Evolutionary conservation across 2,797 vertebrate genomes (phyloP).

Genomic region (Eupleurogrammus muticus): DNA sequence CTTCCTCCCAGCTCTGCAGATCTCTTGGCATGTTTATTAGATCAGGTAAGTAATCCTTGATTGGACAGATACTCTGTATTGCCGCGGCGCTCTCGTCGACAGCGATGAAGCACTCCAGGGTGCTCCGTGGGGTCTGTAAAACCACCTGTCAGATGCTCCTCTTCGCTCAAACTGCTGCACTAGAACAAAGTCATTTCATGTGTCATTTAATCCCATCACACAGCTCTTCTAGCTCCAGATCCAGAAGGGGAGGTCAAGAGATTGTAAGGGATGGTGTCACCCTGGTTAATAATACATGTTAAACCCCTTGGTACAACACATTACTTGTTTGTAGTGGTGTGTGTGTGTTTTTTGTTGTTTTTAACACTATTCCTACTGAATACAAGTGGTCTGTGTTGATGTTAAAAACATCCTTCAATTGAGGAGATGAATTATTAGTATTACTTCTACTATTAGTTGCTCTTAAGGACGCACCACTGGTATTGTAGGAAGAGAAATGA

Average conservation of each 20-base stretch:
- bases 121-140: constrained; percentile 22
- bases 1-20: constrained; percentile 24
- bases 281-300: constrained; percentile 15
- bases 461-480: constrained; percentile 27
- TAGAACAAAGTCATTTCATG: constrained; percentile 55
- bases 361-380: constrained; percentile 50
- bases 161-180: constrained; percentile 20
- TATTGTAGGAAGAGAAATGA: constrained; percentile 60
- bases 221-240: background rate
- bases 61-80: constrained; percentile 15
- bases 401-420: constrained; percentile 14
- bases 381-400: constrained; percentile 40
- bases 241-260: constrained; percentile 7
- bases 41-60: constrained; percentile 62
- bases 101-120: constrained; percentile 6
- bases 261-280: background rate
- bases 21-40: constrained; percentile 55
- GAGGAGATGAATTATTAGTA: background rate
- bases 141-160: constrained; percentile 13
- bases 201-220: constrained; percentile 52
- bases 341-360: constrained; percentile 14
- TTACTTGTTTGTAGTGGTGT: constrained; percentile 11
- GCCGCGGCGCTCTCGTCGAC: background rate
- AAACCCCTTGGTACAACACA: background rate
- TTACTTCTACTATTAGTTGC: background rate